Base-by-base conservation (phyloP, 2,113 vertebrate genomes). In the Peromyscus californicus region DNA sequence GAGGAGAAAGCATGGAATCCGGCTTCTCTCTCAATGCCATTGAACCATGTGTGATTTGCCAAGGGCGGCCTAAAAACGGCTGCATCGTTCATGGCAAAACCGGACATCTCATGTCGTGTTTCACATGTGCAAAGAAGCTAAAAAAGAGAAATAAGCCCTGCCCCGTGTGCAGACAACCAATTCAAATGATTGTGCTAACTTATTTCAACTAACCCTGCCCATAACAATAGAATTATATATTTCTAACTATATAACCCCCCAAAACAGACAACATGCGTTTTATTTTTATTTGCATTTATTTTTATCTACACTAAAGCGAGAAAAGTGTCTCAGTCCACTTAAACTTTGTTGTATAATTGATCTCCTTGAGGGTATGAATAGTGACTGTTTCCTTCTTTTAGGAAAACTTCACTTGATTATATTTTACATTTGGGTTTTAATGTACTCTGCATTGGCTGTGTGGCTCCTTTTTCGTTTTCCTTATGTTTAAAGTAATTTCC, bases 31-130 rank as follows among this genome's bases (percentile, higher is more conserved):
- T 99, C 31, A 99, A 99, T 83, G 99, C 99, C 74, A 98, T 99
- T 89, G 99, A 99, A 92, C 99, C 99, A 0, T 99, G 99, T 76
- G 99, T 99, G 96, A 99, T 99, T 97, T 99, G 99, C 93, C 99
- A 99, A 97, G 99, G 99, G 67, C 98, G 99, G 54, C 99, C 99
- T 22, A 99, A 99, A 98, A 99, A 99, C 79, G 99, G 99, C 97
- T 99, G 99, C 98, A 99, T 99, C 65, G 99, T 99, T 12, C 99
- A 99, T 31, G 99, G 99, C n/a, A 99, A 98, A 87, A 99, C 99
- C 0, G 99, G 99, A 84, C 99, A 99, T 97, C 99, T 99, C 70
- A 99, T 99, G 99, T 99, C 99, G 0, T 99, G 99, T 96, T 99
- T 99, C 63, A 98, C 99, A 0, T 99, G 99, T 13, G 99, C 99